Evolutionary conservation across 2,113 vertebrate genomes (phyloP).

Genomic region (Cinclus mexicanus): DNA sequence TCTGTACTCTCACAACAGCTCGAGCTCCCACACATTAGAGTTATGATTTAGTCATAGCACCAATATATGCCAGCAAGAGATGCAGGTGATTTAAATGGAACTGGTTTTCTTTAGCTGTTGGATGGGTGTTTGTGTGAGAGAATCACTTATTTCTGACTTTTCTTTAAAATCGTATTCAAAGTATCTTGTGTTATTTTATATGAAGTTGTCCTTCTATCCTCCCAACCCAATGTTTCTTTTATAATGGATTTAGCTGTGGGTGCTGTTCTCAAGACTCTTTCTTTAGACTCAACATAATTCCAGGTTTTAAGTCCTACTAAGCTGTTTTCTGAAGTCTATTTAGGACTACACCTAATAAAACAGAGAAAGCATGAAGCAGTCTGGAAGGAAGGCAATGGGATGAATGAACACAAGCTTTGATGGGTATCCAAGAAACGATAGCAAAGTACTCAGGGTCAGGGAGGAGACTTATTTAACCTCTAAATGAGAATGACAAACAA

Average conservation of each 20-base stretch:
- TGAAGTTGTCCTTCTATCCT: neutral
- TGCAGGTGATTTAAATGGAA: neutral
- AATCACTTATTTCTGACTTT: neutral
- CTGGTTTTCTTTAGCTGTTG: neutral
- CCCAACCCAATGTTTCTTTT: neutral
- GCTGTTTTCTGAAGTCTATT: neutral
- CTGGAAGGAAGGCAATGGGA: neutral
- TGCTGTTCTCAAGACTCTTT: neutral
- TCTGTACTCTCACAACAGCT: neutral
- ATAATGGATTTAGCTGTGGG: neutral
- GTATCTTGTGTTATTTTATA: neutral
- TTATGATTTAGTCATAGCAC: neutral
- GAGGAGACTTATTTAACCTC: neutral
- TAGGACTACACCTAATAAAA: neutral
- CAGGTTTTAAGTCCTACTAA: neutral
- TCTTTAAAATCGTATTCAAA: neutral
- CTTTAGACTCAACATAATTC: neutral
- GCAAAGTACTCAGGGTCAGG: neutral
- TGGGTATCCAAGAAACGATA: neutral
- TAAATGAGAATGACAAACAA: neutral
- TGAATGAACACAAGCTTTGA: neutral
- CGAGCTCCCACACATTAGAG: neutral
- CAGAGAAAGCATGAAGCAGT: neutral
- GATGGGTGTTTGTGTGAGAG: neutral
- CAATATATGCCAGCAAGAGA: neutral